A percentile compares a stretch with the other conserved stretches of the same genome.
Evolutionary conservation across 1,140 invertebrate genomes (phyloP).

Genomic region (Pogonognathellus flavescens): DNA sequence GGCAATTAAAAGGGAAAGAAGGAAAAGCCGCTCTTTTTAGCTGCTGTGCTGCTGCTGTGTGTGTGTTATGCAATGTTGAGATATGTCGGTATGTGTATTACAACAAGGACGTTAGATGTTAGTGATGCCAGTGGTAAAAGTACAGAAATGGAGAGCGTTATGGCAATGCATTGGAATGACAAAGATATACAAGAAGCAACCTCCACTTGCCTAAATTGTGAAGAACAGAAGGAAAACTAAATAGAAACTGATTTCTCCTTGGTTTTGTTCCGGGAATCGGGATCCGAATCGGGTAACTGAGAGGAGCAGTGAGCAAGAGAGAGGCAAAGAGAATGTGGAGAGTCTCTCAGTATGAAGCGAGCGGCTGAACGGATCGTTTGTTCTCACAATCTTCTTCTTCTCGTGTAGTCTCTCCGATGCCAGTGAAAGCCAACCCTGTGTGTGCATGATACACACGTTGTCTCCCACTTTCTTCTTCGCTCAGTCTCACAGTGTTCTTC

Average conservation of each 20-base stretch:
- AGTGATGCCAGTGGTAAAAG: not conserved
- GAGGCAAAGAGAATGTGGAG: not conserved
- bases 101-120: too few species aligned
- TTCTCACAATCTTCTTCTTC: not conserved
- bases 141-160: not conserved
- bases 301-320: conserved; percentile 4
- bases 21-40: too few species aligned
- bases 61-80: too few species aligned
- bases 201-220: not conserved
- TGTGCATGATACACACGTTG: not conserved
- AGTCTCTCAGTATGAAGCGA: conserved; percentile 15
- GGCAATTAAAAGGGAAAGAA: too few species aligned
- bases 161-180: not conserved
- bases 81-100: not conserved
- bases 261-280: conserved; percentile 42
- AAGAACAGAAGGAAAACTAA: conserved; percentile 8
- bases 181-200: not conserved
- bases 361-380: conserved; percentile 33
- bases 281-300: conserved; percentile 27
- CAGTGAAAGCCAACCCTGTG: not conserved
- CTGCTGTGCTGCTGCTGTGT: too few species aligned
- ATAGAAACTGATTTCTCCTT: conserved; percentile 27
- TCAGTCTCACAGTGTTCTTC: not conserved
- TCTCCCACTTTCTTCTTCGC: not conserved
- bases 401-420: conserved; percentile 14